Evolutionary conservation across 2,113 vertebrate genomes (phyloP).

Genomic region (Toxotes chatareus): DNA sequence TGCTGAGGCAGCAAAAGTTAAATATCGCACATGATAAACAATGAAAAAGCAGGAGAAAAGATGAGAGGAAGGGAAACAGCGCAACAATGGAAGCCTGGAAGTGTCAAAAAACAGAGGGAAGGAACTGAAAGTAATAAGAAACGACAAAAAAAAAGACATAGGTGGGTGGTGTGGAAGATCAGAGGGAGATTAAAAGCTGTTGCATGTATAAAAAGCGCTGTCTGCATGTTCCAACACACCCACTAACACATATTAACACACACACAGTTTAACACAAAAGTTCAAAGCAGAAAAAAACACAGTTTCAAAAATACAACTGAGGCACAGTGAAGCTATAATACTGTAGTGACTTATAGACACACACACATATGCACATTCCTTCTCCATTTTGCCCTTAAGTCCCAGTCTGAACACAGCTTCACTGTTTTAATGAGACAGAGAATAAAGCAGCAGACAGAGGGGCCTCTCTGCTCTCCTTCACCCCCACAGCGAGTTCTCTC

Average conservation of each 20-base stretch:
- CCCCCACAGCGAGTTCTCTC: slow-evolving; percentile 20
- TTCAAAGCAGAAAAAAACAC: not conserved
- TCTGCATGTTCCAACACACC: not conserved
- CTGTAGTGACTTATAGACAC: slow-evolving; percentile 18
- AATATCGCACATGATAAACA: slow-evolving; percentile 21
- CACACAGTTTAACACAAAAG: not conserved
- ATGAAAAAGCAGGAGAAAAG: slow-evolving; percentile 18
- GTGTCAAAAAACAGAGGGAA: slow-evolving; percentile 18
- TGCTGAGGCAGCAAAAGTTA: slow-evolving; percentile 51
- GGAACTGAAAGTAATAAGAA: slow-evolving; percentile 16
- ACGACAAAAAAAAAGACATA: not conserved
- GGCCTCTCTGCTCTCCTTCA: slow-evolving; percentile 67
- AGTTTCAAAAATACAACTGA: not conserved
- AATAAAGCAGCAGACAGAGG: slow-evolving; percentile 61
- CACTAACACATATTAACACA: no score
- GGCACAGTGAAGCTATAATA: not conserved
- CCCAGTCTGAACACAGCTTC: slow-evolving; percentile 65
- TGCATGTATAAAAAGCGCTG: slow-evolving; percentile 6
- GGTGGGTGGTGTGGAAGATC: slow-evolving; percentile 30
- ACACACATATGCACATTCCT: slow-evolving; percentile 53
- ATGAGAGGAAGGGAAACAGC: slow-evolving; percentile 62
- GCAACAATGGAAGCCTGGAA: slow-evolving; percentile 35
- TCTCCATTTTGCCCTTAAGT: slow-evolving; percentile 46
- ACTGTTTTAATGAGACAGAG: slow-evolving; percentile 67
- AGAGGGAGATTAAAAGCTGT: slow-evolving; percentile 34